Conservation (phyloP, 2,797 vertebrate genomes). For the Florisuga fusca region DNA sequence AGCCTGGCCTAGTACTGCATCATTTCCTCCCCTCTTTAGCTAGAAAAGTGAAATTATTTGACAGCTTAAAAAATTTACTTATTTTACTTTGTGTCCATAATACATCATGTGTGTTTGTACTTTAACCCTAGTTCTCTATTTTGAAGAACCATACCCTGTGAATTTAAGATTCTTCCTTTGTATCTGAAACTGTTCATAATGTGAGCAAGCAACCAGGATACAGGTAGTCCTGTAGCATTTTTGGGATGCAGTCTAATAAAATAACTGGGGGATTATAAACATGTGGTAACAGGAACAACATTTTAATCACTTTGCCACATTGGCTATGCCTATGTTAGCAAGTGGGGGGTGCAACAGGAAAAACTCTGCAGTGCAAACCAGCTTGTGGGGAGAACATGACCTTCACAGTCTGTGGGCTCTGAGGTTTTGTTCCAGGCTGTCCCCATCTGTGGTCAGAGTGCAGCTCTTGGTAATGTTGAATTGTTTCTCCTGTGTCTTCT, state of each 20-base stretch:
- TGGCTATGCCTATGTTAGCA: neutral
- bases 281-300: neutral
- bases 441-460: neutral
- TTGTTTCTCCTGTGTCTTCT: neutral
- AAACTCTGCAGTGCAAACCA: neutral
- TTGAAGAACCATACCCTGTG: fast-evolving
- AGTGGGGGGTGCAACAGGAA: neutral
- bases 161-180: neutral
- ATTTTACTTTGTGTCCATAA: neutral
- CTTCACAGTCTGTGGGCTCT: neutral
- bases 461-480: neutral
- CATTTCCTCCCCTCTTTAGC: neutral
- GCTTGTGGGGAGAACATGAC: neutral
- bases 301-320: neutral
- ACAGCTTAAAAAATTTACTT: neutral
- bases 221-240: neutral
- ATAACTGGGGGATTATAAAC: neutral
- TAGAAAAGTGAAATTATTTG: neutral
- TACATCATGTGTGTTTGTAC: neutral
- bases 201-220: neutral
- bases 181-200: neutral
- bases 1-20: neutral
- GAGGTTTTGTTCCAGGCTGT: neutral
- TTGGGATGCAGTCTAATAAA: neutral
- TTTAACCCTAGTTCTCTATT: neutral